Evolutionary conservation across 2,113 vertebrate genomes (phyloP).

Genomic region (Syngnathus floridae): DNA sequence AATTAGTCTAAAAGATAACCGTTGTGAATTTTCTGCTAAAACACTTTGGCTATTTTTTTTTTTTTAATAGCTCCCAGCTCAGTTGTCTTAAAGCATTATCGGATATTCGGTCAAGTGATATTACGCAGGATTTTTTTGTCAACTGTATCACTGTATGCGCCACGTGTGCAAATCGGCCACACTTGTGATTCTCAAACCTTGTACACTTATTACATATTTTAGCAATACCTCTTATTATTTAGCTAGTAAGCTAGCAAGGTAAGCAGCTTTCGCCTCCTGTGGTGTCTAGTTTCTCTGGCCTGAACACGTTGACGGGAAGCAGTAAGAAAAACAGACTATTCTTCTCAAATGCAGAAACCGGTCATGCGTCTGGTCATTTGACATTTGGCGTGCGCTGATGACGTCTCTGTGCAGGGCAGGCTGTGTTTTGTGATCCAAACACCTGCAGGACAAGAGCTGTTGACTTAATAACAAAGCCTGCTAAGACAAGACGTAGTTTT

Average conservation of each 20-base stretch:
- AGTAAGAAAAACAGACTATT: neutral
- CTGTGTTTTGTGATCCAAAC: slow-evolving; percentile 51
- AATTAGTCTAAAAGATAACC: neutral
- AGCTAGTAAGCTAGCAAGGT: no score
- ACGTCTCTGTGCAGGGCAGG: slow-evolving; percentile 33
- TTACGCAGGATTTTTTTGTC: no score
- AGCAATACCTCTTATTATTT: no score
- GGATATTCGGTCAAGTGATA: no score
- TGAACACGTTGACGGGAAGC: neutral
- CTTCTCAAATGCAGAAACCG: slow-evolving; percentile 27
- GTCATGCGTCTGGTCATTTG: slow-evolving; percentile 32
- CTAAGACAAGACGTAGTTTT: slow-evolving; percentile 24
- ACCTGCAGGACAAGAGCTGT: slow-evolving; percentile 49
- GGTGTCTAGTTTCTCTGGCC: neutral
- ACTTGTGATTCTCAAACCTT: no score
- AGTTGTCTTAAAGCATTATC: no score
- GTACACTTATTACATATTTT: no score
- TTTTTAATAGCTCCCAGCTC: neutral
- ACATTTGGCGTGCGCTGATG: slow-evolving; percentile 41
- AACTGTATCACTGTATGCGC: no score
- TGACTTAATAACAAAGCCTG: slow-evolving; percentile 41
- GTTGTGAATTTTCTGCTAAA: neutral
- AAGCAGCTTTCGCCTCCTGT: neutral
- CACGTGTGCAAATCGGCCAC: no score
- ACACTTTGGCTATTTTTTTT: no score